Evolutionary conservation across 2,888 invertebrate genomes (phyloP).

Genomic region (Phengaris alcon): DNA sequence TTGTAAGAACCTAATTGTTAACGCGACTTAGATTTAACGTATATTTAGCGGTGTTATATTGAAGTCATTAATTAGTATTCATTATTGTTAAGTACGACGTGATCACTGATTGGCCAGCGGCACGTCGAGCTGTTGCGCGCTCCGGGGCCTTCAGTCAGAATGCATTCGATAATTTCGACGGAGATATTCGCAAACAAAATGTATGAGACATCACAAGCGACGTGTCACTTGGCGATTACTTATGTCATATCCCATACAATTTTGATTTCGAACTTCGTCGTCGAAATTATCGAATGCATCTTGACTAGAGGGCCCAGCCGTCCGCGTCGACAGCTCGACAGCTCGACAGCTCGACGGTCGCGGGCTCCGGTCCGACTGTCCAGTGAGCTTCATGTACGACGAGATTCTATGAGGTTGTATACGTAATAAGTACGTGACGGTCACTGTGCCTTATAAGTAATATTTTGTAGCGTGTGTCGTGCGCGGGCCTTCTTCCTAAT

Average conservation of each 20-base stretch:
- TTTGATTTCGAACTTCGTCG: too few relatives aligned
- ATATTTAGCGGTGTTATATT: slow-evolving; percentile 60
- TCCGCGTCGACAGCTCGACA: background rate
- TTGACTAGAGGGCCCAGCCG: too few relatives aligned
- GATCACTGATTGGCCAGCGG: background rate
- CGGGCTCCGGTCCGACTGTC: background rate
- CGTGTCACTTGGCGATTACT: too few relatives aligned
- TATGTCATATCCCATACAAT: too few relatives aligned
- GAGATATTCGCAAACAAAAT: too few relatives aligned
- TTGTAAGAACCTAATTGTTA: slow-evolving; percentile 71
- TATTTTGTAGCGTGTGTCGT: slow-evolving; percentile 5
- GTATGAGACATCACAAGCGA: too few relatives aligned
- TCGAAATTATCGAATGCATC: too few relatives aligned
- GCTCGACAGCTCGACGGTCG: background rate
- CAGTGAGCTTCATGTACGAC: slow-evolving; percentile 27
- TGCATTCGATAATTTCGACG: too few relatives aligned
- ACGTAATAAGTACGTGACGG: slow-evolving; percentile 26
- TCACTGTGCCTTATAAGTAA: slow-evolving; percentile 27
- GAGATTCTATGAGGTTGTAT: slow-evolving; percentile 24
- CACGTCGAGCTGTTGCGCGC: background rate
- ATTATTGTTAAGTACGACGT: slow-evolving; percentile 67
- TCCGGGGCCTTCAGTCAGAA: too few relatives aligned
- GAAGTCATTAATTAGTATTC: slow-evolving; percentile 78
- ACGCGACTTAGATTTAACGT: slow-evolving; percentile 53
- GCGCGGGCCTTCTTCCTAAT: slow-evolving; percentile 3